Base-by-base conservation (phyloP, 2,888 invertebrate species). In the Napeogenes sylphis region DNA sequence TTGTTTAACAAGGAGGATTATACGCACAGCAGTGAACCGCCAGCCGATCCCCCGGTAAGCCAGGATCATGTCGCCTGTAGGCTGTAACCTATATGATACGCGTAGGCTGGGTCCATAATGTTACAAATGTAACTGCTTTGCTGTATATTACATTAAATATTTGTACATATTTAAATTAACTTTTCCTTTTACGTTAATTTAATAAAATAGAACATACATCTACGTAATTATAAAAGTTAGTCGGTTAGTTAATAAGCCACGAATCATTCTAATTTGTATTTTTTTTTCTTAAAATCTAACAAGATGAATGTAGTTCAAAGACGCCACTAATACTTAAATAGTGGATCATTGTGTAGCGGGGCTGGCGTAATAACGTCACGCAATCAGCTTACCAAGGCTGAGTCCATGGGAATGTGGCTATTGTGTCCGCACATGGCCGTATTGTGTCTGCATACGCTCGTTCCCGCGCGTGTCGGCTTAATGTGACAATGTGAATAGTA, bases 391-490 rank as follows among this genome's bases (percentile, higher is more conserved):
- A 91, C 84, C 81, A 83, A 76, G 83, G 80, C 83, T 82, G 82
- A 84, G 84, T 86, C 85, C 90, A 90, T 91, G 91, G 85, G 91
- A 91, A 91, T 90, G 87, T 79, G 85, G 85, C 87, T 77, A 90
- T 91, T 91, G 91, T 91, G 81, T 69, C 77, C 83, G 86, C 91
- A 91, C 90, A 90, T 91, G 77, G 71, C 74, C 69, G 76, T 21
- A 21, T 21, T 21, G 21, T 21, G 21, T 21, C 75, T 81, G 84
- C 87, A 87, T 87, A 88, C 89, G 88, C 80, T 85, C 75, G 75
- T 72, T 73, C 73, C 73, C 77, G 76, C 75, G 76, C 71, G 64
- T 56, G 70, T 70, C 75, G 75, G 80, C 78, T 78, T 79, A 77
- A 75, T 75, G 72, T 72, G 73, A 71, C 67, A 69, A 67, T 71